Conservation (phyloP, 2,113 vertebrate species). For the Nycticebus coucang region DNA sequence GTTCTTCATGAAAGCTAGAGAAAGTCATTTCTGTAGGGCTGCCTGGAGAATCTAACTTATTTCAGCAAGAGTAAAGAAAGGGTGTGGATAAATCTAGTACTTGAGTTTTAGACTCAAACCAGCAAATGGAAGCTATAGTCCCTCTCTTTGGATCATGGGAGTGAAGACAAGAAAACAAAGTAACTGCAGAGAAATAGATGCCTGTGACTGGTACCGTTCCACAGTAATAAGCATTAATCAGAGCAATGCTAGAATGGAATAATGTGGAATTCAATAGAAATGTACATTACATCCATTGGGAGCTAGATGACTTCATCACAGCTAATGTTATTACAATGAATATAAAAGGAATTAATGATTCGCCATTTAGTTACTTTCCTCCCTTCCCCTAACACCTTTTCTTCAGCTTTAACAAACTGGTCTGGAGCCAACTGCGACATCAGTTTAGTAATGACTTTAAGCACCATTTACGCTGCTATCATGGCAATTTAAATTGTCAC, state of each 20-base stretch:
- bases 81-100: neutral
- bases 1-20: neutral
- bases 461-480: slow-evolving; percentile 84
- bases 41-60: neutral
- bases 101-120: neutral
- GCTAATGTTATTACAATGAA: slow-evolving; percentile 78
- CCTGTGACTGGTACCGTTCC: neutral
- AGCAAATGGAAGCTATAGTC: neutral
- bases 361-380: slow-evolving; percentile 73
- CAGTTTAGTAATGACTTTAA: slow-evolving; percentile 86
- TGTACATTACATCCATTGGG: slow-evolving; percentile 11
- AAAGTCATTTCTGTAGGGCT: neutral
- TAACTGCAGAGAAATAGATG: neutral
- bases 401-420: slow-evolving; percentile 85
- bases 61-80: neutral
- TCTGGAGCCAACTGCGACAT: slow-evolving; percentile 84
- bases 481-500: slow-evolving; percentile 88
- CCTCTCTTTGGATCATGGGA: neutral
- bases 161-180: neutral
- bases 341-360: slow-evolving; percentile 85
- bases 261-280: slow-evolving; percentile 66
- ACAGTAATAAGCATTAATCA: neutral
- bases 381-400: slow-evolving; percentile 81
- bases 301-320: slow-evolving; percentile 72
- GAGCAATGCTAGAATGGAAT: neutral